phyloP scores from a whole-genome alignment of 2,113 vertebrate genomes.

The Calidris pygmaea region DNA sequence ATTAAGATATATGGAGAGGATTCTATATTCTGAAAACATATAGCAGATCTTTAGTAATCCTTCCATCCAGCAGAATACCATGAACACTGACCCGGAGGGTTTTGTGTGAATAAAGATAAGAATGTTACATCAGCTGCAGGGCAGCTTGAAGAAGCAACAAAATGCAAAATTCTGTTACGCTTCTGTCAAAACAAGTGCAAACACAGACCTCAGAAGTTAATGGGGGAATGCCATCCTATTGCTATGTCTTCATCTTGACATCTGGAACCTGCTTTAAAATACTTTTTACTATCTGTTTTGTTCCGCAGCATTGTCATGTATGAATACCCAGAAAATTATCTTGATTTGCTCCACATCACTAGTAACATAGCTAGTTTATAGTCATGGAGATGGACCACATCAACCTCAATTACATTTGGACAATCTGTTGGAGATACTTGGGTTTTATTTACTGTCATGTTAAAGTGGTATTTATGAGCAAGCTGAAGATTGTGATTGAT shows the following conservation, averaged over 20 bases:
- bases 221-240: neutral
- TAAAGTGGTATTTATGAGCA: neutral
- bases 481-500: neutral
- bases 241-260: neutral
- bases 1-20: neutral
- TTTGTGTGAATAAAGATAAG: neutral
- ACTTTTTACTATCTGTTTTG: neutral
- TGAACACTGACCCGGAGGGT: neutral
- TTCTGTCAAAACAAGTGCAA: neutral
- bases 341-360: neutral
- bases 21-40: neutral
- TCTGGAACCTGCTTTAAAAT: neutral
- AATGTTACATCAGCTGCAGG: neutral
- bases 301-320: neutral
- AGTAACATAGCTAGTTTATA: neutral
- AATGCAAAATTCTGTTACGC: neutral
- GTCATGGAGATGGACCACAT: neutral
- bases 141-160: neutral
- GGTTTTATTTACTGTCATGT: neutral
- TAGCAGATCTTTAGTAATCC: neutral
- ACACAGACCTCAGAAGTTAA: neutral
- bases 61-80: neutral
- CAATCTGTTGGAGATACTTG: neutral
- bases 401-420: neutral
- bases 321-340: neutral